Percentiles rank a stretch among this genome's conserved stretches.
phyloP scores from a whole-genome alignment of 2,888 invertebrate genomes.

The Lobophora halterata region DNA sequence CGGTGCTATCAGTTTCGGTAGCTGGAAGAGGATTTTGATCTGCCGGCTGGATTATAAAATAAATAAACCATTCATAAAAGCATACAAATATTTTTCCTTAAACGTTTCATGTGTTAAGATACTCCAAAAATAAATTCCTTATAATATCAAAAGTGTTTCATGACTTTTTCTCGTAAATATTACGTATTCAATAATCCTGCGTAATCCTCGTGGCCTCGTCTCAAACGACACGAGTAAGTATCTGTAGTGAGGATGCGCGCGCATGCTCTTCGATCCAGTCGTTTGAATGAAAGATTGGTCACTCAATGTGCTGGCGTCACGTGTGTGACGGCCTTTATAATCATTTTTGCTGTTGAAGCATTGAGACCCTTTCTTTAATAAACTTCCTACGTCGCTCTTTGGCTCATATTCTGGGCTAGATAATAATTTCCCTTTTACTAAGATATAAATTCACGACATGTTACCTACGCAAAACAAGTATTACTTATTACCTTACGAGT shows the following conservation, averaged over 20 bases:
- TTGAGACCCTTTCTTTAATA: slow-evolving; percentile 17
- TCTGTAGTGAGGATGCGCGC: slow-evolving; percentile 55
- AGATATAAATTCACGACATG: too few species aligned
- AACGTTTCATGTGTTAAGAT: too few species aligned
- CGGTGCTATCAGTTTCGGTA: too few species aligned
- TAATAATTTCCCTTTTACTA: too few species aligned
- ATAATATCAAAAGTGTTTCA: background rate
- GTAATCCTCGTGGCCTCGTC: slow-evolving; percentile 37
- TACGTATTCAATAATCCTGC: slow-evolving; percentile 23
- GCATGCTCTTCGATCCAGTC: slow-evolving; percentile 69
- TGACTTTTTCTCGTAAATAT: background rate
- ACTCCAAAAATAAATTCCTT: background rate
- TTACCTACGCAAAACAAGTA: too few species aligned
- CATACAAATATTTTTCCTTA: too few species aligned
- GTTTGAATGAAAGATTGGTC: slow-evolving; percentile 69
- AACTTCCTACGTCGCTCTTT: slow-evolving; percentile 4
- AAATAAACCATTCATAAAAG: too few species aligned
- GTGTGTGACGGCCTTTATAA: slow-evolving; percentile 34
- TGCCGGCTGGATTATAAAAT: too few species aligned
- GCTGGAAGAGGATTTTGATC: too few species aligned
- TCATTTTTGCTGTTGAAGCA: slow-evolving; percentile 18
- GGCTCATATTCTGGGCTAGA: slow-evolving; percentile 3
- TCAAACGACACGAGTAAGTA: slow-evolving; percentile 38
- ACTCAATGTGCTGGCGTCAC: slow-evolving; percentile 48
- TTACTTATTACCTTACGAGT: too few species aligned